Evolutionary conservation across 2,113 vertebrate species (phyloP).

Genomic region (Antechinus stuartii): DNA sequence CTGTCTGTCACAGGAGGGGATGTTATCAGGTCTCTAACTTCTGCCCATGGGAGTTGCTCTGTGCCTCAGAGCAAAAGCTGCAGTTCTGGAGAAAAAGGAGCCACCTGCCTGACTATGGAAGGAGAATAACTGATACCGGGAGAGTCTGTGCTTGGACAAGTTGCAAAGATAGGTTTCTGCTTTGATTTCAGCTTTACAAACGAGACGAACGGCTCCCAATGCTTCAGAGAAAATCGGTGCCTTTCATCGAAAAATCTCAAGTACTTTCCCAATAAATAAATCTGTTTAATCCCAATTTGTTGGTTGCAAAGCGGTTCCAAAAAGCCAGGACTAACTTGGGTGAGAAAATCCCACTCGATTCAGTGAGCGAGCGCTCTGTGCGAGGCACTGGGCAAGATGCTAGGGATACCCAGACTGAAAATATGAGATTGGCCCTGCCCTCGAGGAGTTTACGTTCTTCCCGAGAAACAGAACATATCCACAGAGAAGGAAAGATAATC

Average conservation of each 20-base stretch:
- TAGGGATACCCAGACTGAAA: not conserved
- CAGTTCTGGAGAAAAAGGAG: constrained; percentile 52
- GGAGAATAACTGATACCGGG: constrained; percentile 61
- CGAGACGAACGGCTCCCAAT: constrained; percentile 55
- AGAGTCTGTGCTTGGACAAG: constrained; percentile 56
- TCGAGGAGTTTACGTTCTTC: not conserved
- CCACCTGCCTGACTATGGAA: constrained; percentile 28
- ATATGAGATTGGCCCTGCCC: not conserved
- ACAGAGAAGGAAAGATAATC: not conserved
- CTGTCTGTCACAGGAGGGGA: constrained; percentile 66
- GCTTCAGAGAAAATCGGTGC: constrained; percentile 50
- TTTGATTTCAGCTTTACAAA: constrained; percentile 63
- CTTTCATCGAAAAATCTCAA: constrained; percentile 39
- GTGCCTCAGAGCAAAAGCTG: constrained; percentile 73
- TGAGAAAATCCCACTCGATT: not conserved
- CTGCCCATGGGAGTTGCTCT: constrained; percentile 57
- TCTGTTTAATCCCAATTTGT: not conserved
- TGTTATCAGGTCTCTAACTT: constrained; percentile 61
- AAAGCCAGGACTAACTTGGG: not conserved
- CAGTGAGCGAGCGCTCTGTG: not conserved
- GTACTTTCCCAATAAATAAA: not conserved
- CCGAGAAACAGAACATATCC: not conserved
- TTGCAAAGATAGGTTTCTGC: constrained; percentile 53
- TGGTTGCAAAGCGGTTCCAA: not conserved
- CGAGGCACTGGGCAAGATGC: not conserved